These are phyloP conservation scores for Thera britannica DNA, from an alignment of 2,888 invertebrate genomes.

Conservation along the genomic window DNA sequence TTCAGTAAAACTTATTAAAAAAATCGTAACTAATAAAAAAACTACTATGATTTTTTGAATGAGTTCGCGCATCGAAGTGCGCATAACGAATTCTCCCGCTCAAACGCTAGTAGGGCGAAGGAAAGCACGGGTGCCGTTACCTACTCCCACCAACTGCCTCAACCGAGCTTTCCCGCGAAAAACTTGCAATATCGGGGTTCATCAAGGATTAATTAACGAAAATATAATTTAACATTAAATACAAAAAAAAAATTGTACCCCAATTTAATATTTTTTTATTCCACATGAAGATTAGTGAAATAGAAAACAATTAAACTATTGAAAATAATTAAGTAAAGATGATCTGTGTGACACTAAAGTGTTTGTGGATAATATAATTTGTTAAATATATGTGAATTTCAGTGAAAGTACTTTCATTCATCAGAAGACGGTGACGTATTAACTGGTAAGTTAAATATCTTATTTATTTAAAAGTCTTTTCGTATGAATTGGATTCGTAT, in stretches of 20 bases:
- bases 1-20: constrained; percentile 33
- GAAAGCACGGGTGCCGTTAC: constrained; percentile 65
- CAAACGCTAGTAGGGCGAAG: constrained; percentile 63
- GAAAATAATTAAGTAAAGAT: background rate
- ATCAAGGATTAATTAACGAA: background rate
- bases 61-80: constrained; percentile 68
- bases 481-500: too few relatives aligned
- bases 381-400: constrained; percentile 6
- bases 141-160: constrained; percentile 43
- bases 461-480: background rate
- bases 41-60: background rate
- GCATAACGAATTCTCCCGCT: constrained; percentile 61
- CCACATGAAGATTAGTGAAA: constrained; percentile 4
- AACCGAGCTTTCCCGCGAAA: constrained; percentile 70
- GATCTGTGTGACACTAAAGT: constrained; percentile 1
- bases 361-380: constrained; percentile 2
- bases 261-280: too few relatives aligned
- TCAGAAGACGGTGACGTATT: background rate
- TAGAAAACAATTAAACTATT: background rate
- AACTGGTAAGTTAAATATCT: background rate
- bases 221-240: constrained; percentile 1
- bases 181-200: constrained; percentile 37
- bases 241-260: background rate
- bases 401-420: background rate
- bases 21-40: background rate